Evolutionary conservation across 2,797 vertebrate species (phyloP).

Genomic region (Dendrocincla fuliginosa): DNA sequence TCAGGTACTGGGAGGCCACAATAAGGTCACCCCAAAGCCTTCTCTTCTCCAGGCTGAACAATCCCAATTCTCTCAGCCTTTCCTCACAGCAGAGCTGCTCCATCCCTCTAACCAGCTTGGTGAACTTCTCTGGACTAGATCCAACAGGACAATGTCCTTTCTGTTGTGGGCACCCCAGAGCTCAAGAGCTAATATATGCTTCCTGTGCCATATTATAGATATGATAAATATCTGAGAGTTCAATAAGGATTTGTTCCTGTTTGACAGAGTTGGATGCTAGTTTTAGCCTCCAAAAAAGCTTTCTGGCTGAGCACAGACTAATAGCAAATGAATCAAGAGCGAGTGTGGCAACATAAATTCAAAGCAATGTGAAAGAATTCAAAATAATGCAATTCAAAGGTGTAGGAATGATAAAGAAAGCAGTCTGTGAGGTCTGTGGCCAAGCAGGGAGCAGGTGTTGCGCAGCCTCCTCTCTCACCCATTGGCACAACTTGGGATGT

Average conservation of each 20-base stretch:
- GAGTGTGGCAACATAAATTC: neutral
- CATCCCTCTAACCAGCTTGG: neutral
- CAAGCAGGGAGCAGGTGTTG: neutral
- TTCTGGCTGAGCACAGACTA: neutral
- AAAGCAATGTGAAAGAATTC: neutral
- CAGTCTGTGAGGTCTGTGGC: neutral
- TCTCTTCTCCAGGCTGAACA: neutral
- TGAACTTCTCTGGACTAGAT: neutral
- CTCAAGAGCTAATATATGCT: neutral
- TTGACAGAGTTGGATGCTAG: neutral
- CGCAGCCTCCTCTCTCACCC: neutral
- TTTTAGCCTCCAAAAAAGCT: neutral
- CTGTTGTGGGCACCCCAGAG: neutral
- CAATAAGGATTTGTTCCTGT: neutral
- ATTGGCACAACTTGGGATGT: neutral
- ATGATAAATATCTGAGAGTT: neutral
- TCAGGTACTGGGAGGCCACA: neutral
- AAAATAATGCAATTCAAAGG: neutral
- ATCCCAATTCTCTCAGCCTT: neutral
- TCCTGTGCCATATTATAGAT: neutral
- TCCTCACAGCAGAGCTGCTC: neutral
- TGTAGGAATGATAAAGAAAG: neutral
- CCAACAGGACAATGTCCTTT: neutral
- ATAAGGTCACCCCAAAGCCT: neutral
- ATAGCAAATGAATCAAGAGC: neutral